Conservation (phyloP, 2,797 vertebrate genomes). For the Tapirus indicus region DNA sequence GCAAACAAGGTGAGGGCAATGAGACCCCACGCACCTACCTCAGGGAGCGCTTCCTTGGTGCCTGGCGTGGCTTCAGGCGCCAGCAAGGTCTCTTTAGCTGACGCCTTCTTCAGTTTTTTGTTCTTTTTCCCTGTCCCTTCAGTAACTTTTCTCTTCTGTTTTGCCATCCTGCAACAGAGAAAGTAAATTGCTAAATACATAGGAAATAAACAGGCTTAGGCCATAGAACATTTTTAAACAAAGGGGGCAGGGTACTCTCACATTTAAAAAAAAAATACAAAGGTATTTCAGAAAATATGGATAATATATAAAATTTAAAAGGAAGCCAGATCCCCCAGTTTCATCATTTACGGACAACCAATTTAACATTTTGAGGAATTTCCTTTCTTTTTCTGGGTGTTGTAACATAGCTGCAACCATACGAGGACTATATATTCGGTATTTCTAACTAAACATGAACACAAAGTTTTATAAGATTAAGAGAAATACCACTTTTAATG, state of each 20-base stretch:
- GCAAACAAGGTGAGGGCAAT: accelerated
- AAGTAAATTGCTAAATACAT: background rate
- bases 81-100: background rate
- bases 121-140: conserved; percentile 66
- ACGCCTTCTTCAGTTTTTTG: conserved; percentile 64
- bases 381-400: background rate
- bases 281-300: background rate
- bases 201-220: background rate
- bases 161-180: conserved; percentile 76
- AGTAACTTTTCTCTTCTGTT: conserved; percentile 69
- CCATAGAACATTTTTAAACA: background rate
- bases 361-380: background rate
- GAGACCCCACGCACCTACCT: conserved; percentile 39
- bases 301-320: background rate
- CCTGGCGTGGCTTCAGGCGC: background rate
- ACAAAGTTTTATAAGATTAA: background rate
- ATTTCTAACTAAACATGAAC: background rate
- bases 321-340: background rate
- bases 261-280: background rate
- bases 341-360: background rate
- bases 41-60: background rate
- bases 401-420: background rate
- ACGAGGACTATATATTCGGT: background rate
- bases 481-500: background rate
- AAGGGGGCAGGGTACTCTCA: background rate